These are phyloP conservation scores for Octonoba sinensis DNA, from an alignment of 2,888 invertebrate genomes.

Conservation along the genomic window DNA sequence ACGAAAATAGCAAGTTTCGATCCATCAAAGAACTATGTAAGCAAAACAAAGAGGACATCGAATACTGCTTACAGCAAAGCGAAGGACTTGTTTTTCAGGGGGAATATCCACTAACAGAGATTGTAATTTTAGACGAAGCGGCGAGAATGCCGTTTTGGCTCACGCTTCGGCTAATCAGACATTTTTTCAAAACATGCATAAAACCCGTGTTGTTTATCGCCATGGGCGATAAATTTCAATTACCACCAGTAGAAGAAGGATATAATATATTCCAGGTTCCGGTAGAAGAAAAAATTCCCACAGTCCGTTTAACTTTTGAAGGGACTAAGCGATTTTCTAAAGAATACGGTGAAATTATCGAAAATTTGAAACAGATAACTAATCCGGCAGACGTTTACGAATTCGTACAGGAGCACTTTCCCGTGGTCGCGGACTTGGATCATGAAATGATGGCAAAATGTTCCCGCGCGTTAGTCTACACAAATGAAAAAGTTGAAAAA, in stretches of 20 bases:
- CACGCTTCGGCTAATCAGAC: conserved; percentile 6
- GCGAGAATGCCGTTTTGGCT: conserved; percentile 30
- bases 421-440: conserved; percentile 1
- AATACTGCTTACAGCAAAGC: no score
- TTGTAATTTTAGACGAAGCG: conserved; percentile 31
- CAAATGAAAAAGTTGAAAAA: not conserved
- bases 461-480: conserved; percentile 10
- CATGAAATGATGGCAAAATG: conserved; percentile 2
- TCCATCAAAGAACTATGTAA: no score
- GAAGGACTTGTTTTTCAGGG: no score
- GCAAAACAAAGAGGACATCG: no score
- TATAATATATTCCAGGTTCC: conserved; percentile 26
- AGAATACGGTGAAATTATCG: conserved; percentile 6
- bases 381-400: not conserved
- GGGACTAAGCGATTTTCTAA: conserved; percentile 20
- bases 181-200: not conserved
- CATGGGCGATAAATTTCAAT: conserved; percentile 25
- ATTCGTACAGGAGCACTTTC: not conserved
- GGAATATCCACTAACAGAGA: not conserved
- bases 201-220: conserved; percentile 4
- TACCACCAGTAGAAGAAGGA: conserved; percentile 4
- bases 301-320: not conserved
- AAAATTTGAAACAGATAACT: not conserved
- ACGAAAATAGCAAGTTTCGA: no score
- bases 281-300: not conserved